Evolutionary conservation across 2,113 vertebrate species (phyloP).

Genomic region (Sylvia atricapilla): DNA sequence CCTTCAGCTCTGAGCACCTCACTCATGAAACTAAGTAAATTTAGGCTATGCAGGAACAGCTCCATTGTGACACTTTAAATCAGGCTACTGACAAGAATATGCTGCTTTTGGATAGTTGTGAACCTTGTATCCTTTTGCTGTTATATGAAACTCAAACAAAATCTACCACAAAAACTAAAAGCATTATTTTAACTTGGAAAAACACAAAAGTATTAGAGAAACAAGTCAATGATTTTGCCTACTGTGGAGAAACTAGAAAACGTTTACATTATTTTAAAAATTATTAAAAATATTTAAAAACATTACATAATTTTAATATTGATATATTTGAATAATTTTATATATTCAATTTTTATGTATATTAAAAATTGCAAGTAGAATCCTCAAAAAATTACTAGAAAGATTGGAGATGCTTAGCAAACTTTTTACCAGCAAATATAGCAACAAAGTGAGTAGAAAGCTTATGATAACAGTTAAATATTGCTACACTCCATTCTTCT

Average conservation of each 20-base stretch:
- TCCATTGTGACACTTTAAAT: neutral
- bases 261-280: neutral
- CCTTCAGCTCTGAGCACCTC: neutral
- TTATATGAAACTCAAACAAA: neutral
- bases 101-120: neutral
- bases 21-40: neutral
- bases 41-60: neutral
- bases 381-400: neutral
- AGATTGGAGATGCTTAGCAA: neutral
- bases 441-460: slow-evolving; percentile 15
- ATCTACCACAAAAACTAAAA: neutral
- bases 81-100: neutral
- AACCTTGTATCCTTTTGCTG: neutral
- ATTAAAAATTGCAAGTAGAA: neutral
- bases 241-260: neutral
- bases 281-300: too few species aligned
- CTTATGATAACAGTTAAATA: slow-evolving; percentile 26
- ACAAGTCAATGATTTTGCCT: neutral
- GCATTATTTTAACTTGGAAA: neutral
- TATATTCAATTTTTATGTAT: too few species aligned
- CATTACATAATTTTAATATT: neutral
- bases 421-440: neutral
- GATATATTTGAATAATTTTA: neutral
- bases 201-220: neutral
- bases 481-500: neutral